Base-by-base conservation (phyloP, 2,888 invertebrate genomes). In the Linyphia triangularis region DNA sequence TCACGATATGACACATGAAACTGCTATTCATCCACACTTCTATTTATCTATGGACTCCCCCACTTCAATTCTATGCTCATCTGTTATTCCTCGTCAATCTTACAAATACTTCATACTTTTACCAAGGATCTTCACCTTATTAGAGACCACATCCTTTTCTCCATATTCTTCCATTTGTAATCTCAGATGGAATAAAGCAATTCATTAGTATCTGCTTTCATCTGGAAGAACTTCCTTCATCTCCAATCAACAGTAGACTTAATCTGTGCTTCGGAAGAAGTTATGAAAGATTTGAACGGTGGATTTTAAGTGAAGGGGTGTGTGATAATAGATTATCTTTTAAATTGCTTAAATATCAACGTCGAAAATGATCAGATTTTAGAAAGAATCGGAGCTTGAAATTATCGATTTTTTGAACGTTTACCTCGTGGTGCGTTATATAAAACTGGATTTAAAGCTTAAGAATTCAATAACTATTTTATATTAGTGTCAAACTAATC, bases 11-110 rank as follows among this genome's bases (percentile, higher is more conserved):
- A 63, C 70, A 59, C 69, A 33, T 70, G 33, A 33, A 51, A 33
- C 67, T 84, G 33, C 75, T 43, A 67, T 84, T 75, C 37, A 69
- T 63, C 67, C 43, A 26, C 2, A 33, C n/a, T 67, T 63, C 84
- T 84, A 84, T 84, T 84, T 84, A 75, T 75, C 75, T 57, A 67
- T 10, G 84, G 37, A 43, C 30, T n/a, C 26, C 67, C 22, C 59
- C 37, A 84, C 75, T 84, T 84, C 84, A 75, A 75, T 75, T 84
- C 84, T 65, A 57, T 51, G 65, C 24, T 83, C 73, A 65, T 73
- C 57, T 28, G 28, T 57, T 5, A 37, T n/a, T 73, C 84, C 37
- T 75, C 24, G 10, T 43, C 10, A 75, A 57, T 57, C 57, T 73
- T 75, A n/a, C 30, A 28, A 16, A 4, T 51, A 84, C 57, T 84